These are phyloP conservation scores for Drosophila subsilvestris DNA, from an alignment of 2,888 invertebrate genomes.

Conservation along the genomic window DNA sequence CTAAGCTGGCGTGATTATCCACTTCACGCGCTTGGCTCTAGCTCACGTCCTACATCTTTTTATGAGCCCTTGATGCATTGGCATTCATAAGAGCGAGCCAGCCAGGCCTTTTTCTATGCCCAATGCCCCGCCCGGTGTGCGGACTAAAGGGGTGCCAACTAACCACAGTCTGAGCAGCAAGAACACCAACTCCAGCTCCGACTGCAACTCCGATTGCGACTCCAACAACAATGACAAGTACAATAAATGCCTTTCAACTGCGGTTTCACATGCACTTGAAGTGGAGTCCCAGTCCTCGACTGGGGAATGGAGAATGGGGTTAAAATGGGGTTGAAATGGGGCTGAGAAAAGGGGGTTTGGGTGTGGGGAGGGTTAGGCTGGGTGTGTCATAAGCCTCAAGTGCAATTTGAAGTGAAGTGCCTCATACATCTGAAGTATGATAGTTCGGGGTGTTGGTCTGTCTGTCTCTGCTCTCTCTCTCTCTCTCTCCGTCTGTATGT, in stretches of 20 bases:
- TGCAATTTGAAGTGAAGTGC: constrained; percentile 79
- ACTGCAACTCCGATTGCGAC: not conserved
- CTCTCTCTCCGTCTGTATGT: not conserved
- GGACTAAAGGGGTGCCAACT: constrained; percentile 1
- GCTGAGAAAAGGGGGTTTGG: constrained; percentile 6
- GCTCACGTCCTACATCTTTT: constrained; percentile 44
- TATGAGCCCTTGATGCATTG: constrained; percentile 68
- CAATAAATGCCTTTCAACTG: constrained; percentile 81
- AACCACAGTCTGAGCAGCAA: constrained; percentile 44
- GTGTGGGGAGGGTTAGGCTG: not conserved
- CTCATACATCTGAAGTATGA: constrained; percentile 68
- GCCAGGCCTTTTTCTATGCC: constrained; percentile 57
- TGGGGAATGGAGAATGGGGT: constrained; percentile 8
- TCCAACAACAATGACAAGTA: constrained; percentile 77
- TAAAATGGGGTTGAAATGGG: constrained; percentile 3
- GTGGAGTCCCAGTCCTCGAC: constrained; percentile 59
- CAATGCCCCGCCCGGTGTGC: constrained; percentile 8
- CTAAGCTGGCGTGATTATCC: not conserved
- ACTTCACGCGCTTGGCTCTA: constrained; percentile 23
- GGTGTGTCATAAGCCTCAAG: constrained; percentile 55
- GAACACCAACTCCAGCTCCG: constrained; percentile 15
- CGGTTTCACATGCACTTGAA: constrained; percentile 81
- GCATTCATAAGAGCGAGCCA: constrained; percentile 71
- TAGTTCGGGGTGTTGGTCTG: constrained; percentile 51
- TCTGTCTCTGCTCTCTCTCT: no score